Percentiles rank a stretch among this genome's conserved stretches.
Conservation (phyloP, 2,888 invertebrate species). For the Amphipyra berbera region DNA sequence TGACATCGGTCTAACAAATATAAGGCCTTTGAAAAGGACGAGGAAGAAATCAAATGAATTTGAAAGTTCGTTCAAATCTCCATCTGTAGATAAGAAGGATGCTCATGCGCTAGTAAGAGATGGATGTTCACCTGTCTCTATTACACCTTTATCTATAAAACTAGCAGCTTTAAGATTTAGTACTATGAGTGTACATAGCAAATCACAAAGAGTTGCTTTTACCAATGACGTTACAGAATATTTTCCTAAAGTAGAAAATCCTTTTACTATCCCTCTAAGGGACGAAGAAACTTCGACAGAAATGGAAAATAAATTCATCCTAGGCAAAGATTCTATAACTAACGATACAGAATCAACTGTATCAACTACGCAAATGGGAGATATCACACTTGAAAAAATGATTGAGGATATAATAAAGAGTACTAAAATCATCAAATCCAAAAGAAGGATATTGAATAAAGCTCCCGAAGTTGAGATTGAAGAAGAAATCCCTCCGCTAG, state of each 20-base stretch:
- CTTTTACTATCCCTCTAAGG: conserved; percentile 77
- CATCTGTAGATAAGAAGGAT: conserved; percentile 84
- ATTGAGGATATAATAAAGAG: conserved; percentile 91
- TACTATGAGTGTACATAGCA: conserved; percentile 83
- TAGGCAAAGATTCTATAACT: conserved; percentile 76
- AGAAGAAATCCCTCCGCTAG: conserved; percentile 74
- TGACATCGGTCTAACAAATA: conserved; percentile 73
- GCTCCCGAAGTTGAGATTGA: conserved; percentile 63
- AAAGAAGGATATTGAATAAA: conserved; percentile 77
- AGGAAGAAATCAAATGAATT: conserved; percentile 86
- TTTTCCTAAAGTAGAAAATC: conserved; percentile 87
- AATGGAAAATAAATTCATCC: conserved; percentile 87
- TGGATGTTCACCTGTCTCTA: conserved; percentile 85
- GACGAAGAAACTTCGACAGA: conserved; percentile 86
- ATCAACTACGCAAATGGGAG: conserved; percentile 88
- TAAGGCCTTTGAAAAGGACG: conserved; percentile 82
- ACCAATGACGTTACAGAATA: conserved; percentile 85
- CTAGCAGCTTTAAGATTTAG: conserved; percentile 90
- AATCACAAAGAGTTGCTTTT: conserved; percentile 73
- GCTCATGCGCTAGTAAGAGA: conserved; percentile 81
- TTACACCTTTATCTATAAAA: conserved; percentile 91
- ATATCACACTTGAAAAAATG: conserved; percentile 89
- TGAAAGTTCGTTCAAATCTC: conserved; percentile 85
- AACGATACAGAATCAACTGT: conserved; percentile 83
- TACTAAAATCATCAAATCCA: conserved; percentile 86